These are phyloP conservation scores for Lophius americanus DNA, from an alignment of 2,797 vertebrate genomes.

Conservation along the genomic window DNA sequence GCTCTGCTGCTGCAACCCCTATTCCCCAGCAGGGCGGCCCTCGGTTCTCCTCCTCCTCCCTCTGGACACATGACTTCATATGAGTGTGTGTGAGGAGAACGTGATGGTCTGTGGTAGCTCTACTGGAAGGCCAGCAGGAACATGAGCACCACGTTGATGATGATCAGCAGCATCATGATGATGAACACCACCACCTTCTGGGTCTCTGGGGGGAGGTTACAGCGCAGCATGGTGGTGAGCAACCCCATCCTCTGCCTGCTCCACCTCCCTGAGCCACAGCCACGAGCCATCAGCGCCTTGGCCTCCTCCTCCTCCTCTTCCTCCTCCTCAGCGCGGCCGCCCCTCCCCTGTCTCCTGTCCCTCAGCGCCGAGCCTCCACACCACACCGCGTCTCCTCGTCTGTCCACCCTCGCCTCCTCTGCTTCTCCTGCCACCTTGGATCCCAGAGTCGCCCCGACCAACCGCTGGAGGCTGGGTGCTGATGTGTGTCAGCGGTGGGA, in stretches of 20 bases:
- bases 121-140: slow-evolving; percentile 96
- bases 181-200: slow-evolving; percentile 94
- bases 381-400: slow-evolving; percentile 63
- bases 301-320: slow-evolving; percentile 58
- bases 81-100: slow-evolving; percentile 8
- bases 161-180: slow-evolving; percentile 95
- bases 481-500: slow-evolving; percentile 26
- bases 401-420: slow-evolving; percentile 56
- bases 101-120: slow-evolving; percentile 30
- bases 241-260: slow-evolving; percentile 83
- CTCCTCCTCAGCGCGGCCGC: slow-evolving; percentile 50
- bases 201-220: slow-evolving; percentile 94
- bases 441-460: slow-evolving; percentile 49
- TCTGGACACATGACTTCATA: slow-evolving; percentile 1
- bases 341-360: slow-evolving; percentile 62
- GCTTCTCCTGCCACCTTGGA: slow-evolving; percentile 78
- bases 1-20: slow-evolving; percentile 66
- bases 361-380: slow-evolving; percentile 64
- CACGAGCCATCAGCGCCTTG: slow-evolving; percentile 71
- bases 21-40: slow-evolving; percentile 30
- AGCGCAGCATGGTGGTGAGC: slow-evolving; percentile 88
- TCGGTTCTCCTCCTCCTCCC: slow-evolving; percentile 9
- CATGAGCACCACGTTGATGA: slow-evolving; percentile 97
- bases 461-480: slow-evolving; percentile 59
- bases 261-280: slow-evolving; percentile 80